These are phyloP conservation scores for Schizopygopsis malacanthus DNA, from an alignment of 2,797 vertebrate genomes.

Conservation along the genomic window DNA sequence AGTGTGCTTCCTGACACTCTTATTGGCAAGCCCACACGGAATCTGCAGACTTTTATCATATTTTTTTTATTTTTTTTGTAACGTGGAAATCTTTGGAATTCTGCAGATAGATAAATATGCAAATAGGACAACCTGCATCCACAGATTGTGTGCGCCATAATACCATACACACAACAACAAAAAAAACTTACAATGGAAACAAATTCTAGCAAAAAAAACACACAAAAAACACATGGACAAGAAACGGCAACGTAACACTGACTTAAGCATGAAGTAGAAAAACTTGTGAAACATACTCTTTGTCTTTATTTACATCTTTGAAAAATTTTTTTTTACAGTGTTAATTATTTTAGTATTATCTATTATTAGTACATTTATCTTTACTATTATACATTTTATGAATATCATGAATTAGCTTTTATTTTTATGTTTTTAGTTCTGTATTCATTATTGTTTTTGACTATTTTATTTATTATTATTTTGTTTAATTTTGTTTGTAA, in stretches of 20 bases:
- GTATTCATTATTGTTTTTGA: neutral
- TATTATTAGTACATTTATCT: neutral
- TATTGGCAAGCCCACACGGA: neutral
- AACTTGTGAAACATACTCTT: neutral
- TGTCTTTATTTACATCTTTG: neutral
- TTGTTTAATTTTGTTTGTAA: neutral
- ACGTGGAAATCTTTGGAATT: neutral
- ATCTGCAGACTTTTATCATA: neutral
- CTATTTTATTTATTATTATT: neutral
- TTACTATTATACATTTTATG: neutral
- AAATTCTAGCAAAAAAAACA: neutral
- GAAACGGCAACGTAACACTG: neutral
- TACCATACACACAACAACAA: neutral
- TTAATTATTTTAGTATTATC: neutral
- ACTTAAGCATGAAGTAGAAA: neutral
- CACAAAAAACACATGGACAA: neutral
- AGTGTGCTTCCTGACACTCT: slow-evolving; percentile 62
- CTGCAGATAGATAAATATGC: neutral
- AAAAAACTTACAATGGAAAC: no score
- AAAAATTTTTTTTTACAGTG: neutral
- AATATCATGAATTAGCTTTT: neutral
- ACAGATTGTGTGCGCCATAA: neutral
- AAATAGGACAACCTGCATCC: neutral
- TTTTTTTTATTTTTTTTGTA: no score
- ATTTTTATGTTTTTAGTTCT: neutral